Evolutionary conservation across 2,797 vertebrate genomes (phyloP), one percentile per base, ranked within the genome.

Genomic region (Tinamus major): DNA sequence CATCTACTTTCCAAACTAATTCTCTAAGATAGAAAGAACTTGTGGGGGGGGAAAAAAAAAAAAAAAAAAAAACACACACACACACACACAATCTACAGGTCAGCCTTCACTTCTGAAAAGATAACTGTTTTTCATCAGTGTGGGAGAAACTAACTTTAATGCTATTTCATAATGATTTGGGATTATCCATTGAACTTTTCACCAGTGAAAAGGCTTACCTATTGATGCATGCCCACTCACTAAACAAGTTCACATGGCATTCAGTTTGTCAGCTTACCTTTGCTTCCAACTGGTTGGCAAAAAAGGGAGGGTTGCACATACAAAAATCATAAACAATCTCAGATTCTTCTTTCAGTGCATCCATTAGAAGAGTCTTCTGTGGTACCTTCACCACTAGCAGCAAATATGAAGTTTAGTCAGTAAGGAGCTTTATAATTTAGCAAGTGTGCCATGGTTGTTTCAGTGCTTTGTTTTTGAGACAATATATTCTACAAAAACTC

Each of bases 301-400:
- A 99, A 97, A 99, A 99, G 4, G 99, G 99, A 58, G 99, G 99
- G 86, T 99, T 99, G 95, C 99, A 99, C 99, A 99, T 99, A 96
- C 99, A 99, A 97, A 99, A 99, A 96, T 99, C 99, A 24, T 99
- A 99, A 81, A 99, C 92, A 1, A 99, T 98, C 79, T 98, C 98
- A 6, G 99, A 99, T 97, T 99, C 99, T 93, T 99, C 99, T 96
- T 99, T 99, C 94, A 99, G 97, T 24, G 99, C 99, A 89, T 99
- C 99, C 98, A 99, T 99, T 87, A 99, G 94, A 64, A 99, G 97
- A n/a, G 99, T 99, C 98, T 99, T 99, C 97, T 99, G 98, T 65
- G 99, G 99, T 59, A 99, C 99, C 97, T 99, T 99, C 77, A 99
- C 99, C 90, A 99, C 99, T 99, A 93, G 72, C 3, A 92, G 71